Base-by-base conservation (phyloP, 1,140 invertebrate genomes). In the Lerema accius region DNA sequence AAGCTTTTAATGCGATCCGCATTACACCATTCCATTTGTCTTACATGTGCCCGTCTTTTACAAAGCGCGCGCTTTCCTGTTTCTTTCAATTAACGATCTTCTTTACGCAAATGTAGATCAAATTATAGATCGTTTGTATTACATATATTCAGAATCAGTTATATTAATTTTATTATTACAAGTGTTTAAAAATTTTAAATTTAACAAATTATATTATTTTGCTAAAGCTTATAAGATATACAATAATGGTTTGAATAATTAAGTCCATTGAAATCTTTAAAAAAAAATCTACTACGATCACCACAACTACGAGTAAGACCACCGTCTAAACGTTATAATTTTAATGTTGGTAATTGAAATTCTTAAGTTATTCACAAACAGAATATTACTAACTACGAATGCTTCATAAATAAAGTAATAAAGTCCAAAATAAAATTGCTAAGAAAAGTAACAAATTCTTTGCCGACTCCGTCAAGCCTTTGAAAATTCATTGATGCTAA, bases 1-100 rank as follows among this genome's bases (percentile, higher is more conserved):
- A 59, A 68, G 68, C 68, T 70, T 66, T 69, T 63, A 70, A 70
- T 70, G 66, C 67, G 53, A 62, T 67, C 50, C 39, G 50, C 50
- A 71, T 64, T 60, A 49, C 61, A 45, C 50, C 55, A 51, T 43
- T 32, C 17, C 55, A 32, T 43, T 45, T 67, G 65, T 71, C 65
- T 58, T 58, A 58, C 55, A 58, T 58, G 26, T 58, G 55, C 26
- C 51, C 26, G 42, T 58, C 55, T 58, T 58, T 58, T 45, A 37
- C 53, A 32, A 46, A 35, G 14, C 42, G 40, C 26, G n/a, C 23
- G 40, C 28, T 58, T 58, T 58, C 53, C 53, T 46, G 40, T 58
- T 46, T 35, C 42, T 45, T 58, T 58, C 53, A 58, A 58, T 58
- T 58, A 58, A 45, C 42, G 6, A n/a, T 45, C 13, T 32, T 58